These are phyloP conservation scores for Dendrolimus houi DNA, from an alignment of 2,888 invertebrate genomes.

Conservation along the genomic window DNA sequence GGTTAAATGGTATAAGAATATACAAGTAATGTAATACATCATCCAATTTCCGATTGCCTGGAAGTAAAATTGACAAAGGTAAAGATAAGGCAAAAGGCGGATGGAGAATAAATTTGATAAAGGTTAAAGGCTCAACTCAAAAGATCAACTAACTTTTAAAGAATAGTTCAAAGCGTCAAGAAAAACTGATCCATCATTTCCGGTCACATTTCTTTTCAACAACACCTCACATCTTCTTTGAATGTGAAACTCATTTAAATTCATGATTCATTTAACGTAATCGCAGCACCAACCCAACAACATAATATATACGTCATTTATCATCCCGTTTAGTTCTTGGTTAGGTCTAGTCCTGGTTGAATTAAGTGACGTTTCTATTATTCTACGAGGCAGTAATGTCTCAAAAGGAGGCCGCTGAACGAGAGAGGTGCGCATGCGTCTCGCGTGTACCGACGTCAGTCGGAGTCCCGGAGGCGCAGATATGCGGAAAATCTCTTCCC, in stretches of 20 bases:
- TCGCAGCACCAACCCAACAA: conserved; percentile 11
- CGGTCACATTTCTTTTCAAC: background rate
- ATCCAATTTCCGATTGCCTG: background rate
- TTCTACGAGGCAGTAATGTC: no score
- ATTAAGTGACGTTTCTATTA: background rate
- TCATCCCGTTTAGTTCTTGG: conserved; percentile 4
- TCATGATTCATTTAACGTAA: conserved; percentile 11
- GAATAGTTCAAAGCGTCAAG: background rate
- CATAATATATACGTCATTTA: conserved; percentile 13
- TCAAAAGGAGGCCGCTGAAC: no score
- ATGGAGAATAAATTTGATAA: background rate
- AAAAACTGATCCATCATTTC: background rate
- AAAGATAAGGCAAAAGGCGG: background rate
- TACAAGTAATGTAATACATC: no score
- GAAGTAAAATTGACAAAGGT: background rate
- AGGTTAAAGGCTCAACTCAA: background rate
- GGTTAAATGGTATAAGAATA: no score
- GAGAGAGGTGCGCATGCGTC: no score
- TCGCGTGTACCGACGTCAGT: no score
- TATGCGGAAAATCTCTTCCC: no score
- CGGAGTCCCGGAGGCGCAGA: no score
- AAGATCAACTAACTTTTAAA: no score
- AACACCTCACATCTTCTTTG: no score
- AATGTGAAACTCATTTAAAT: background rate
- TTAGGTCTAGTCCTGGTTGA: background rate